Evolutionary conservation across 2,888 invertebrate species (phyloP).

Genomic region (Yponomeuta cagnagella): DNA sequence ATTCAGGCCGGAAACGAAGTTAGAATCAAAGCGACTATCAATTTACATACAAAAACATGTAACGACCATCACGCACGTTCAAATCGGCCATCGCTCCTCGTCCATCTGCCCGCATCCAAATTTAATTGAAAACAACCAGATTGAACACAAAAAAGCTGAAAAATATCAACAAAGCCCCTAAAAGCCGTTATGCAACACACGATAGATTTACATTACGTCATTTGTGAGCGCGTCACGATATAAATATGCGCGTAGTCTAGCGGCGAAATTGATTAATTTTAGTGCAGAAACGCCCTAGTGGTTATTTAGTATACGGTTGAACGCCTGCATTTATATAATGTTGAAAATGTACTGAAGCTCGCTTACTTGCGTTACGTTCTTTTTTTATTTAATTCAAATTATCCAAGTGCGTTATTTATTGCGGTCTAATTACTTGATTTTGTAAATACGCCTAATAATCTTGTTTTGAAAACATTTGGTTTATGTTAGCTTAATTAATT

Average conservation of each 20-base stretch:
- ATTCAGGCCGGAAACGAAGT: neutral
- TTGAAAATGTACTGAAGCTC: too few relatives aligned
- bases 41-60: neutral
- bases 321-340: too few relatives aligned
- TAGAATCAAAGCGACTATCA: neutral
- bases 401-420: too few relatives aligned
- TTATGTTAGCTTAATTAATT: too few relatives aligned
- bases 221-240: neutral
- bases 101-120: neutral
- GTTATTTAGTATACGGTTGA: too few relatives aligned
- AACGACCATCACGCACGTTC: neutral
- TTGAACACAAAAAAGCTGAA: neutral
- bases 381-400: too few relatives aligned
- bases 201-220: slow-evolving; percentile 1
- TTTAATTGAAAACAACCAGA: neutral
- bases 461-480: too few relatives aligned
- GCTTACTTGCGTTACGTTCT: too few relatives aligned
- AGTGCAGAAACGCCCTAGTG: too few relatives aligned
- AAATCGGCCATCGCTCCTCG: neutral
- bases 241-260: neutral
- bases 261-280: neutral
- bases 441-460: too few relatives aligned
- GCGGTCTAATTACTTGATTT: too few relatives aligned
- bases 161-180: neutral
- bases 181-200: neutral